Evolutionary conservation across 2,113 vertebrate genomes (phyloP).

Genomic region (Genyomyrus donnyi): DNA sequence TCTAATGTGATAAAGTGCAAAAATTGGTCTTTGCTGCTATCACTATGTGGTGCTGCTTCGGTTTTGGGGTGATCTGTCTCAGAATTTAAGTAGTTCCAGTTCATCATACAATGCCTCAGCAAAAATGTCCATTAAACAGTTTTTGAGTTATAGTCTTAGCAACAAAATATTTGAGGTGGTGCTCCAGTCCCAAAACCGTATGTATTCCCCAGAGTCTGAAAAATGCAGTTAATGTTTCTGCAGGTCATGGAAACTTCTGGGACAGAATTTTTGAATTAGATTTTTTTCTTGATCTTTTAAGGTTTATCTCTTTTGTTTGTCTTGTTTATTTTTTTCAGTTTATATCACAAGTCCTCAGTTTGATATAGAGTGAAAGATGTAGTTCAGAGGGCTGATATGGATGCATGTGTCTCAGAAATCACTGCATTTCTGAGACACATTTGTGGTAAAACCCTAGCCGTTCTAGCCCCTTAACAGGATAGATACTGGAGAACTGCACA

Average conservation of each 20-base stretch:
- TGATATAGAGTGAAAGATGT: not conserved
- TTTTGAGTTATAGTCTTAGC: not conserved
- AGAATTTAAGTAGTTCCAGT: not conserved
- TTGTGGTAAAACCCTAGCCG: not conserved
- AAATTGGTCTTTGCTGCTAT: too few species aligned
- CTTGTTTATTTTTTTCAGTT: not conserved
- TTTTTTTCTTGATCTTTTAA: not conserved
- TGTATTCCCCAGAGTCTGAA: not conserved
- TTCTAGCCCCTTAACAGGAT: not conserved
- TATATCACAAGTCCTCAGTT: not conserved
- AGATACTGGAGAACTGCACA: not conserved
- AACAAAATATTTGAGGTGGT: not conserved
- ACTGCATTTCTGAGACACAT: not conserved
- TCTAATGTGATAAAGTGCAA: too few species aligned
- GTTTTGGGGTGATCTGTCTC: not conserved
- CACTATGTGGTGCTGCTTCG: too few species aligned
- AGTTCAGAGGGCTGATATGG: not conserved
- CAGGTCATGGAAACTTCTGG: not conserved
- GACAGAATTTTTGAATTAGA: not conserved
- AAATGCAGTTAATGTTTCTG: not conserved
- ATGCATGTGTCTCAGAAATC: not conserved
- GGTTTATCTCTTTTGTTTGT: not conserved
- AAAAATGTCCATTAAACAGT: not conserved
- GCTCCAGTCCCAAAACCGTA: not conserved
- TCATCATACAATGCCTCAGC: not conserved